These are phyloP conservation scores for Solenodon paradoxus DNA, from an alignment of 2,113 vertebrate genomes.

Conservation along the genomic window DNA sequence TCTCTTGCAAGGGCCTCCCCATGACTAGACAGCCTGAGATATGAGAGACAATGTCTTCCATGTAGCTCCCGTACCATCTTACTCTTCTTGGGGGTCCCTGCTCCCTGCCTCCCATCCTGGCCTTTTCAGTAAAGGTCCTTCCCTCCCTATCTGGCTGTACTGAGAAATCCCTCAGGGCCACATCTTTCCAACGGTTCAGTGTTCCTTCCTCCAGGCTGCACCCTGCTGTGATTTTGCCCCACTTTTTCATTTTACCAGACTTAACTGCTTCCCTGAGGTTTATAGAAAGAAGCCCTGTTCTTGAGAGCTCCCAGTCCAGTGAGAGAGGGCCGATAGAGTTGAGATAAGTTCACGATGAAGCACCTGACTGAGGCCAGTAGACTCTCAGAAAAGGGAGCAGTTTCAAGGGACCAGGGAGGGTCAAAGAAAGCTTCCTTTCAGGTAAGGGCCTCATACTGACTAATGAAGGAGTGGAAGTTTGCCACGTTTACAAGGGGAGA, in stretches of 20 bases:
- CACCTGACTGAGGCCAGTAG: neutral
- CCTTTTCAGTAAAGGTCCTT: neutral
- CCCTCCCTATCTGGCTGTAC: neutral
- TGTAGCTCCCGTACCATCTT: neutral
- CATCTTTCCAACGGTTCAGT: neutral
- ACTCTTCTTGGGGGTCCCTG: neutral
- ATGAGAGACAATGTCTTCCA: neutral
- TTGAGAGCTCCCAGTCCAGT: neutral
- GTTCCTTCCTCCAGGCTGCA: neutral
- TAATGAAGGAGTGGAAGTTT: neutral
- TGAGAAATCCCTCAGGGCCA: neutral
- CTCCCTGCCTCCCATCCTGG: neutral
- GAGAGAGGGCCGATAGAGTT: neutral
- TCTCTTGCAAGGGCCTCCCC: neutral
- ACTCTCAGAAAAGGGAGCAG: neutral
- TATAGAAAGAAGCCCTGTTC: neutral
- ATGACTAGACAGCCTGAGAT: neutral
- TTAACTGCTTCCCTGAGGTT: neutral
- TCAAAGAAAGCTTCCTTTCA: neutral
- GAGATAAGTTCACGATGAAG: neutral
- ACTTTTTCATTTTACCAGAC: neutral
- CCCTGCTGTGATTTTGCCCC: neutral
- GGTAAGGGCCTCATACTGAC: neutral
- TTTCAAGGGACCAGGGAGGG: neutral
- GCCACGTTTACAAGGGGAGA: neutral